These are phyloP conservation scores for Nephotettix cincticeps DNA, from an alignment of 1,140 invertebrate species.

Conservation along the genomic window DNA sequence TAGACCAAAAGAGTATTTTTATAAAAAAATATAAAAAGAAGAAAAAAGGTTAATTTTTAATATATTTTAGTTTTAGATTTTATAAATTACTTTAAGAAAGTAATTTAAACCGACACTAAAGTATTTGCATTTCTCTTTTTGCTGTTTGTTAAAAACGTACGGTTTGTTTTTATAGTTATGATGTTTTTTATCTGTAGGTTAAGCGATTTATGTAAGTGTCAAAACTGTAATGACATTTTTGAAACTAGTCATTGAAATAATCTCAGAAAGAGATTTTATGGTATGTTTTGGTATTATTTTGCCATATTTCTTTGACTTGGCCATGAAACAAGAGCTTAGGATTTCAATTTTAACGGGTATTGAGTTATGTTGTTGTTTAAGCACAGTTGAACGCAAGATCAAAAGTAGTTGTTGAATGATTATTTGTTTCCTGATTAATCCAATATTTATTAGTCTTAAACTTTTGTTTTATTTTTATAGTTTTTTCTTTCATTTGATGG, in stretches of 20 bases:
- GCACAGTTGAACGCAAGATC: too few species aligned
- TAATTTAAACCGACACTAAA: background rate
- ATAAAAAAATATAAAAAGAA: conserved; percentile 2
- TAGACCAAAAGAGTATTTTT: conserved; percentile 19
- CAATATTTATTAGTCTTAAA: too few species aligned
- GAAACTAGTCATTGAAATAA: conserved; percentile 12
- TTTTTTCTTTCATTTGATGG: too few species aligned
- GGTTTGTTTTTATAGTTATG: conserved; percentile 1
- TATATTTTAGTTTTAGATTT: conserved; percentile 16
- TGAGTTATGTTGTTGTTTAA: background rate
- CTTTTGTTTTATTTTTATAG: too few species aligned
- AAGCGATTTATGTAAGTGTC: background rate
- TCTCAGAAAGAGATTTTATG: background rate
- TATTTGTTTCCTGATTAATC: too few species aligned
- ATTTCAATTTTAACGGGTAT: background rate
- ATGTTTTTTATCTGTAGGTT: conserved; percentile 7
- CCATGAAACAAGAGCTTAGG: conserved; percentile 10
- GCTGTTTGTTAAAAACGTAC: background rate
- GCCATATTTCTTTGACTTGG: conserved; percentile 10
- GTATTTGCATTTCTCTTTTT: conserved; percentile 15
- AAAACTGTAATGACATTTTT: conserved; percentile 11
- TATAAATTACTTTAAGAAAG: conserved; percentile 16
- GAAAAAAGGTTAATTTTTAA: conserved; percentile 7
- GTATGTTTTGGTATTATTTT: conserved; percentile 5
- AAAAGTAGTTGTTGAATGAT: too few species aligned